These are phyloP conservation scores for Setophaga petechia DNA, from an alignment of 2,113 vertebrate genomes.

Conservation along the genomic window DNA sequence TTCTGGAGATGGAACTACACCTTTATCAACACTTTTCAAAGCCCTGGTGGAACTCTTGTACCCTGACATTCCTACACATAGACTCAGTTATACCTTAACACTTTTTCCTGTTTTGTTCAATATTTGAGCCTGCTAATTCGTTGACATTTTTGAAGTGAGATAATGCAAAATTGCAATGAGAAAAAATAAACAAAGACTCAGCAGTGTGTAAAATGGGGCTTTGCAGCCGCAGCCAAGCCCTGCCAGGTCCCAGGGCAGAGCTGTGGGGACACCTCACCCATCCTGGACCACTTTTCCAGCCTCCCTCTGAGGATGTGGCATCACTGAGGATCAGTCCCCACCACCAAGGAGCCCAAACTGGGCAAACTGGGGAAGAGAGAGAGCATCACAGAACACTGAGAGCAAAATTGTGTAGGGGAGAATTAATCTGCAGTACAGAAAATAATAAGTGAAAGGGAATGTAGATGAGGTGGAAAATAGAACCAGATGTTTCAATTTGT, in stretches of 20 bases:
- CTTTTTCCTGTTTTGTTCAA: background rate
- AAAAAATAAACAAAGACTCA: background rate
- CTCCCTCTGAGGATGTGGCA: background rate
- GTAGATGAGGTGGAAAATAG: slow-evolving; percentile 59
- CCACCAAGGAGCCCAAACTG: rapidly evolving
- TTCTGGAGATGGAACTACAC: background rate
- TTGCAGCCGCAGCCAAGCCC: background rate
- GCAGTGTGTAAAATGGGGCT: background rate
- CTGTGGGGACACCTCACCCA: background rate
- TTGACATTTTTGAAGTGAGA: background rate
- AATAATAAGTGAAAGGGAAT: background rate
- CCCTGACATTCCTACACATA: background rate
- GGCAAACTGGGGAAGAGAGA: background rate
- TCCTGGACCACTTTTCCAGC: background rate
- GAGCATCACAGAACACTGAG: rapidly evolving
- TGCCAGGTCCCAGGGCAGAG: background rate
- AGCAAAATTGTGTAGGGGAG: background rate
- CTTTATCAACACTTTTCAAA: background rate
- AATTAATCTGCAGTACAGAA: background rate
- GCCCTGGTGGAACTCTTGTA: background rate
- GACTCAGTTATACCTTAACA: background rate
- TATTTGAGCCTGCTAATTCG: background rate
- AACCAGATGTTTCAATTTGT: slow-evolving; percentile 46
- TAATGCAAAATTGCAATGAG: background rate
- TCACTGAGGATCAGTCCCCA: background rate